phyloP scores from a whole-genome alignment of 2,797 vertebrate genomes.

The Pseudopleuronectes americanus region DNA sequence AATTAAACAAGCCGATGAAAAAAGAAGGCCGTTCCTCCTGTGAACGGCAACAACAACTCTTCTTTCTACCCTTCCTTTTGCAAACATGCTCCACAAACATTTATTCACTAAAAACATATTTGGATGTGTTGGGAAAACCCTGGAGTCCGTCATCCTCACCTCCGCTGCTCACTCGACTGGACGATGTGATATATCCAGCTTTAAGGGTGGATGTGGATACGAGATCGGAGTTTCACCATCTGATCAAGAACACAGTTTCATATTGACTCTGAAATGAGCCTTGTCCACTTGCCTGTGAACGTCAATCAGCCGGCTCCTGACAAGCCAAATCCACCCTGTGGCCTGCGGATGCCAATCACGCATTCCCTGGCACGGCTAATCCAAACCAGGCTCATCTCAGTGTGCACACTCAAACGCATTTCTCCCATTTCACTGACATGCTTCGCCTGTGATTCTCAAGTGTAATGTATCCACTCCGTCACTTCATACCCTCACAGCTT shows the following conservation, averaged over 20 bases:
- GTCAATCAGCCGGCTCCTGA: conserved; percentile 59
- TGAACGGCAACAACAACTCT: conserved; percentile 1
- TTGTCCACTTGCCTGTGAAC: conserved; percentile 52
- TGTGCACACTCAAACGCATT: conserved; percentile 41
- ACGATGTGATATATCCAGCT: conserved; percentile 48
- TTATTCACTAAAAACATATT: conserved; percentile 27
- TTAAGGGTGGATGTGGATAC: conserved; percentile 30
- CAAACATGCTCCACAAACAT: conserved; percentile 4
- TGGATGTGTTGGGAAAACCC: too few species aligned
- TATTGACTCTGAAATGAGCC: conserved; percentile 47
- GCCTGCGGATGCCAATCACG: conserved; percentile 63
- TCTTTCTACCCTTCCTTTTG: background rate
- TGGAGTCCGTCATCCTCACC: conserved; percentile 1
- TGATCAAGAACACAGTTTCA: conserved; percentile 62
- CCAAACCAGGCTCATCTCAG: conserved; percentile 53
- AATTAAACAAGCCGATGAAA: too few species aligned
- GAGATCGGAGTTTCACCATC: conserved; percentile 48
- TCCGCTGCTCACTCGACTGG: conserved; percentile 25
- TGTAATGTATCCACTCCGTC: conserved; percentile 26
- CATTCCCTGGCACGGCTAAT: conserved; percentile 60
- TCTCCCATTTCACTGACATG: conserved; percentile 57
- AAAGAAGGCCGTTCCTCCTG: background rate
- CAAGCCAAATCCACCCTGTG: conserved; percentile 62
- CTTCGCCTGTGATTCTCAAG: conserved; percentile 38
- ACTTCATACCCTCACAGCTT: conserved; percentile 14